A percentile compares a stretch with the other conserved stretches of the same genome.
These are phyloP conservation scores for Luidia sarsii DNA, from an alignment of 53 echinoderm and acorn worm genomes.

Conservation along the genomic window DNA sequence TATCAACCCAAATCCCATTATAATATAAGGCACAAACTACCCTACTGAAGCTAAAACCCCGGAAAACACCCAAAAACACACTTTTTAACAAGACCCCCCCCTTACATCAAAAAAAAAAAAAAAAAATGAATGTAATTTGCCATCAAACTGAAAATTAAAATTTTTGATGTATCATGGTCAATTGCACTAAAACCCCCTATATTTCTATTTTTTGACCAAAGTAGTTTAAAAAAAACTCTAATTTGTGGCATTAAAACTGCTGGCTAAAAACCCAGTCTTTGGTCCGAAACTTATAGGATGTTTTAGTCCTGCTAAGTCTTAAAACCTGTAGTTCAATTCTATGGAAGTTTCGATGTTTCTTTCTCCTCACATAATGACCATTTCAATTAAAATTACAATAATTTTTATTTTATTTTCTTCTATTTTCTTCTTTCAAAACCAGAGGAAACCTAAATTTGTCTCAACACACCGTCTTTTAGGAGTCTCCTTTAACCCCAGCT, in stretches of 20 bases:
- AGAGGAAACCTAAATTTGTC: background rate
- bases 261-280: constrained; percentile 51
- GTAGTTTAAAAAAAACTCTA: constrained; percentile 71
- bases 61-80: too few species aligned
- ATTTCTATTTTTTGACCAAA: constrained; percentile 25
- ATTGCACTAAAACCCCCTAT: background rate
- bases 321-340: constrained; percentile 71
- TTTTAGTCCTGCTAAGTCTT: constrained; percentile 70
- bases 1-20: background rate
- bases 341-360: constrained; percentile 65
- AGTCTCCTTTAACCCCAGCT: background rate
- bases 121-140: too few species aligned
- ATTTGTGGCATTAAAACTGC: constrained; percentile 68
- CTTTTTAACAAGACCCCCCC: too few species aligned
- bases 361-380: background rate
- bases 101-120: too few species aligned
- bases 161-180: too few species aligned
- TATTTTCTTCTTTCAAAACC: constrained; percentile 19
- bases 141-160: too few species aligned
- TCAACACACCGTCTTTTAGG: background rate
- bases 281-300: constrained; percentile 65
- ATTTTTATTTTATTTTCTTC: constrained; percentile 22
- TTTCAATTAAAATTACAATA: constrained; percentile 24
- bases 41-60: too few species aligned
- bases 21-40: background rate